phyloP scores from a whole-genome alignment of 2,113 vertebrate genomes.

The Nesoenas mayeri region DNA sequence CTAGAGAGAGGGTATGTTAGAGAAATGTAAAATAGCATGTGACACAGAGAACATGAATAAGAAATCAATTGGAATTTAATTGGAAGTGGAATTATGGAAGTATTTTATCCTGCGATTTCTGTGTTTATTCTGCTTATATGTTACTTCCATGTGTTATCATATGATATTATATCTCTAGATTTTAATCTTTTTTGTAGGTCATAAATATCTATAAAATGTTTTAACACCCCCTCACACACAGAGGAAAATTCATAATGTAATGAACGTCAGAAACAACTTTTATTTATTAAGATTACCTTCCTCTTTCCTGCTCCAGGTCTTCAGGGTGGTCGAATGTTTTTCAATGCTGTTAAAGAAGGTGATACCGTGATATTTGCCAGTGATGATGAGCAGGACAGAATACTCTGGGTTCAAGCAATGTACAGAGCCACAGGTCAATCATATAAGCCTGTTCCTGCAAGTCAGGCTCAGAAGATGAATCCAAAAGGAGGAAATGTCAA shows the following conservation, averaged over 20 bases:
- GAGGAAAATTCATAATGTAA: neutral
- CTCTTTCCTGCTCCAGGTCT: conserved; percentile 78
- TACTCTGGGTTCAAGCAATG: conserved; percentile 96
- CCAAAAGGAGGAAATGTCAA: conserved; percentile 79
- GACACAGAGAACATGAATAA: neutral
- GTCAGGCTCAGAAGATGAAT: conserved; percentile 85
- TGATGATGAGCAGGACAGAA: conserved; percentile 91
- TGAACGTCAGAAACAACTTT: neutral
- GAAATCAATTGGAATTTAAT: neutral
- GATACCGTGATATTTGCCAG: conserved; percentile 93
- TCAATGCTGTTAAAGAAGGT: conserved; percentile 94
- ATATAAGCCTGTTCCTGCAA: conserved; percentile 88
- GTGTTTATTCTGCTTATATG: neutral
- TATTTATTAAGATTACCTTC: neutral
- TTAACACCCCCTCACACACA: neutral
- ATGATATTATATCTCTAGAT: neutral
- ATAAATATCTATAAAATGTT: neutral
- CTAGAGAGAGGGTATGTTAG: neutral
- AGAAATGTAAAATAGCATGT: neutral
- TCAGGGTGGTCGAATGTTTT: conserved; percentile 90
- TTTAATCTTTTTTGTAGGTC: neutral
- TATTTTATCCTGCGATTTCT: neutral
- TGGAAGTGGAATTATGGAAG: neutral
- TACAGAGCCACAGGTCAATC: conserved; percentile 97
- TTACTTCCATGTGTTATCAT: neutral